These are phyloP conservation scores for human DNA, from an alignment of 2,113 vertebrate species.

Conservation along the genomic window GRCh38 chrX:136492001-136492500, in stretches of 20 bases:
- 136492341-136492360: slow-evolving; percentile 81
- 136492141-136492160: slow-evolving; percentile 89
- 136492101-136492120: slow-evolving; percentile 84
- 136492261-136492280: slow-evolving; percentile 76
- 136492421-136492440: slow-evolving; percentile 30
- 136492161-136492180: slow-evolving; percentile 89
- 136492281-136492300: slow-evolving; percentile 70
- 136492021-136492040: slow-evolving; percentile 89
- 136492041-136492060: slow-evolving; percentile 87
- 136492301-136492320: slow-evolving; percentile 83
- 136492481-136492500: slow-evolving; percentile 39
- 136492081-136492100: slow-evolving; percentile 83
- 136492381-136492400: slow-evolving; percentile 16
- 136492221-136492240: slow-evolving; percentile 33
- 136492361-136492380: slow-evolving; percentile 83
- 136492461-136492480: slow-evolving; percentile 36
- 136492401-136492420: not conserved
- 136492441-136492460: slow-evolving; percentile 6
- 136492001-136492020: slow-evolving; percentile 88
- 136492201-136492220: slow-evolving; percentile 85
- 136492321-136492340: slow-evolving; percentile 81
- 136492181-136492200: slow-evolving; percentile 88
- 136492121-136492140: slow-evolving; percentile 88
- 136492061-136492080: slow-evolving; percentile 83
- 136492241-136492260: slow-evolving; percentile 70